Conservation (phyloP, 2,113 vertebrate species). For the Callaeas wilsoni region DNA sequence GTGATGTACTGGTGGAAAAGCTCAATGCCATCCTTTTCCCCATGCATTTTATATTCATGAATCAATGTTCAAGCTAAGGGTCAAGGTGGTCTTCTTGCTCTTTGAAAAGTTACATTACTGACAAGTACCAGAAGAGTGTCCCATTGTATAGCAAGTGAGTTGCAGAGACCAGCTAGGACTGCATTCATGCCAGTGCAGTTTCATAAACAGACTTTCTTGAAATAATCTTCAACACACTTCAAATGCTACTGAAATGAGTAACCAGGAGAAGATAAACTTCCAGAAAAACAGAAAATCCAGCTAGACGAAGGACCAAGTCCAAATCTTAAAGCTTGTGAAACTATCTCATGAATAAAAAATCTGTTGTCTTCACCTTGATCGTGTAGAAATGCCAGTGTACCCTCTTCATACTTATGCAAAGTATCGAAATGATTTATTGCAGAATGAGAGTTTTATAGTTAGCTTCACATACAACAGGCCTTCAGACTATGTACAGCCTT, state of each 20-base stretch:
- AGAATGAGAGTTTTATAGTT: not conserved
- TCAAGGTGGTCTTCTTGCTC: not conserved
- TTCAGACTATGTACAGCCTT: fast-evolving
- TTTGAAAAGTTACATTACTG: conserved; percentile 16
- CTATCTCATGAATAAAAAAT: not conserved
- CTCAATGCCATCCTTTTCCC: not conserved
- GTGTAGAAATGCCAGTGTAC: not conserved
- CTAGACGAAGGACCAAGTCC: not conserved
- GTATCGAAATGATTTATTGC: not conserved
- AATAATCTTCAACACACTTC: not conserved
- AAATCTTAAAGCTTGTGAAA: not conserved
- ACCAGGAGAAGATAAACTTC: not conserved
- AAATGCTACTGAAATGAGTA: not conserved
- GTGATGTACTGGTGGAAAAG: not conserved
- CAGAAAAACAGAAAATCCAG: not conserved
- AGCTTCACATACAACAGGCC: not conserved
- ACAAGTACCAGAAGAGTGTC: conserved; percentile 25
- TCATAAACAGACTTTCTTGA: not conserved
- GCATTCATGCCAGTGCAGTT: not conserved
- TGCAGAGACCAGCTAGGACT: not conserved
- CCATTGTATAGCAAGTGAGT: not conserved
- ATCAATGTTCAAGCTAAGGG: not conserved
- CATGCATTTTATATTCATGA: not conserved
- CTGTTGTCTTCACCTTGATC: not conserved
- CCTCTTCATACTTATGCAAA: not conserved